These are phyloP conservation scores for Campaea margaritaria DNA, from an alignment of 2,888 invertebrate species.

Conservation along the genomic window DNA sequence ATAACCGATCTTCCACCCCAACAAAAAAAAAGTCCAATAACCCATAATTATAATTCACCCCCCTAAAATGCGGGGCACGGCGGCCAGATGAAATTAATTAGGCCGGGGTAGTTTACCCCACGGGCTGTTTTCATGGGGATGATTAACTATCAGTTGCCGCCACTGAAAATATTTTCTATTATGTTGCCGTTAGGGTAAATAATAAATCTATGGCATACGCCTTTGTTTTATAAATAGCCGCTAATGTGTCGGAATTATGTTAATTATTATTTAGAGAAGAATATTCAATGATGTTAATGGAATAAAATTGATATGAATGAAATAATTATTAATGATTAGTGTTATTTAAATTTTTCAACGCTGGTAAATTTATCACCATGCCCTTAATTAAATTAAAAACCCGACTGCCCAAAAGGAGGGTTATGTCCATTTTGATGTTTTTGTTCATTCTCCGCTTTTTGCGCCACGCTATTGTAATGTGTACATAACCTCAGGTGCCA, in stretches of 20 bases:
- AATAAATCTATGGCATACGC: constrained; percentile 11
- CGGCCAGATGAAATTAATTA: constrained; percentile 46
- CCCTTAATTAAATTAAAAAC: too few relatives aligned
- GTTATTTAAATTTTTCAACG: too few relatives aligned
- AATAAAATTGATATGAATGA: too few relatives aligned
- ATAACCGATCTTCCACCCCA: not conserved
- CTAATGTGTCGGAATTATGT: not conserved
- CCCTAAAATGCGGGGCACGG: constrained; percentile 36
- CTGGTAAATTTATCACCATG: too few relatives aligned
- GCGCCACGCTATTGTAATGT: too few relatives aligned
- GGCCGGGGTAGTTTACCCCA: constrained; percentile 34
- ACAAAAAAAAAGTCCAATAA: not conserved
- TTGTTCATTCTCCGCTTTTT: too few relatives aligned
- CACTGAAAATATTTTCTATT: constrained; percentile 40
- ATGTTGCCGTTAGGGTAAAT: constrained; percentile 6
- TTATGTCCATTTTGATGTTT: too few relatives aligned
- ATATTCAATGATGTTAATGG: too few relatives aligned
- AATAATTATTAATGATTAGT: too few relatives aligned
- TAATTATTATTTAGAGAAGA: too few relatives aligned
- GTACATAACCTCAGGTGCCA: too few relatives aligned
- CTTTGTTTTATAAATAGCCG: constrained; percentile 9
- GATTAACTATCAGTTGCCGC: constrained; percentile 38
- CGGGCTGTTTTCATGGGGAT: constrained; percentile 41
- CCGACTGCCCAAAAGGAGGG: too few relatives aligned
- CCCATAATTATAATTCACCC: constrained; percentile 38